phyloP scores from a whole-genome alignment of 2,113 vertebrate species.

The Emydura subglobosa region DNA sequence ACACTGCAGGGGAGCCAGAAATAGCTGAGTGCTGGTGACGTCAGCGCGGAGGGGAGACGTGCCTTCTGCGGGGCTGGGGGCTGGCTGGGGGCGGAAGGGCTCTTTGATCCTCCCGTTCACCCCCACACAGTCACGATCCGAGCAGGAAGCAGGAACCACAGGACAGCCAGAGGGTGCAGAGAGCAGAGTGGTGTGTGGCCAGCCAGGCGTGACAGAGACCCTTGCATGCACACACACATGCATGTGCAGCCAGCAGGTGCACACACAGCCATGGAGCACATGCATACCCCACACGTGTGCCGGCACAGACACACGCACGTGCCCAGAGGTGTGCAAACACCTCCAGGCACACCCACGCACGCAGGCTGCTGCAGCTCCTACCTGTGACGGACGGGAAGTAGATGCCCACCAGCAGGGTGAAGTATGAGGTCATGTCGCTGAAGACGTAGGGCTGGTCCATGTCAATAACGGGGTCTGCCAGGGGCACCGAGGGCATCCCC shows the following conservation, averaged over 20 bases:
- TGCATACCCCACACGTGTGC: background rate
- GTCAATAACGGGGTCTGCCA: conserved; percentile 77
- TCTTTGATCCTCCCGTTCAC: no score
- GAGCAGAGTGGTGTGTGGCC: no score
- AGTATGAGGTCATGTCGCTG: conserved; percentile 96
- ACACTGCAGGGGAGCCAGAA: conserved; percentile 38
- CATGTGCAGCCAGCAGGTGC: no score
- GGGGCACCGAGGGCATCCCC: conserved; percentile 74
- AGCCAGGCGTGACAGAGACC: background rate
- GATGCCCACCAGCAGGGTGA: conserved; percentile 96
- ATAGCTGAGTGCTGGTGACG: conserved; percentile 17
- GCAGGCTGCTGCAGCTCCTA: conserved; percentile 39
- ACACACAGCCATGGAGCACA: no score
- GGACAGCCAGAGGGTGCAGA: no score
- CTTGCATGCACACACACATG: background rate
- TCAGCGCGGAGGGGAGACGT: background rate
- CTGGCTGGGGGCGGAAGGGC: no score
- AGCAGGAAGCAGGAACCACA: background rate
- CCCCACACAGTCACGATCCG: background rate
- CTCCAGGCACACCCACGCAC: no score
- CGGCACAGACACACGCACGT: background rate
- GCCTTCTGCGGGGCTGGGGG: background rate
- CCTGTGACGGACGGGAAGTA: conserved; percentile 99
- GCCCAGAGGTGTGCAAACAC: background rate
- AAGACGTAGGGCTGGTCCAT: conserved; percentile 92